A percentile compares a stretch with the other conserved stretches of the same genome.
phyloP scores from a whole-genome alignment of 35 echinoderm and acorn worm species.

The Apostichopus japonicus region DNA sequence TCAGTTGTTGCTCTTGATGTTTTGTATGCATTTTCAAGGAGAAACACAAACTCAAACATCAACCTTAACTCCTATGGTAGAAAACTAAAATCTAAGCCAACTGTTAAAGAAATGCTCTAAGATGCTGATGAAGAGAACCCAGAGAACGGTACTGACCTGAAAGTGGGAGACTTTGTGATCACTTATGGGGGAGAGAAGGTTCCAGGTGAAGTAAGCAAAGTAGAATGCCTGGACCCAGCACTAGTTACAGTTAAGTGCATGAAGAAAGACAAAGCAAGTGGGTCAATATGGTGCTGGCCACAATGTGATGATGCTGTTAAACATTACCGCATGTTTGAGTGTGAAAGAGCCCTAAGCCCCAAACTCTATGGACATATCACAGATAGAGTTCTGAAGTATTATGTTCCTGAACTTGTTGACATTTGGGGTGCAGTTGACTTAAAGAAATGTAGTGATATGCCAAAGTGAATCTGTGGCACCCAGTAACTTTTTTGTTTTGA shows the following conservation, averaged over 20 bases:
- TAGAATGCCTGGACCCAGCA: background rate
- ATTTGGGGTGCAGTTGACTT: conserved; percentile 2
- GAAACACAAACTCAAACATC: no score
- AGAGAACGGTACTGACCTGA: background rate
- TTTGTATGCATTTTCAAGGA: no score
- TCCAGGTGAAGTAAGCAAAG: conserved; percentile 26
- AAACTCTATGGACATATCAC: conserved; percentile 24
- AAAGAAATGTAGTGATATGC: conserved; percentile 24
- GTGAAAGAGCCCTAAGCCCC: background rate
- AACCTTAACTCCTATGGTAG: no score
- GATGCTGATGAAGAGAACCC: background rate
- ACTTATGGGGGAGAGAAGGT: background rate
- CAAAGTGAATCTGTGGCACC: background rate
- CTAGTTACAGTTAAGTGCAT: conserved; percentile 14
- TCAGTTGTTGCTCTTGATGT: no score
- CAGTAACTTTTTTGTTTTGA: no score
- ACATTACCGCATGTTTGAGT: background rate
- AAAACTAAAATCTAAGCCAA: no score
- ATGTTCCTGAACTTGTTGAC: conserved; percentile 29
- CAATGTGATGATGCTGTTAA: conserved; percentile 1
- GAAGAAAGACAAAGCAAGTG: conserved; percentile 34
- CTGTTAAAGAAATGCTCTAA: no score
- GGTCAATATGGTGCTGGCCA: conserved; percentile 25
- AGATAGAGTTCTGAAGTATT: conserved; percentile 19
- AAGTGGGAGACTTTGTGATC: background rate